These are phyloP conservation scores for Pelobates fuscus DNA, from an alignment of 2,113 vertebrate genomes.

Conservation along the genomic window DNA sequence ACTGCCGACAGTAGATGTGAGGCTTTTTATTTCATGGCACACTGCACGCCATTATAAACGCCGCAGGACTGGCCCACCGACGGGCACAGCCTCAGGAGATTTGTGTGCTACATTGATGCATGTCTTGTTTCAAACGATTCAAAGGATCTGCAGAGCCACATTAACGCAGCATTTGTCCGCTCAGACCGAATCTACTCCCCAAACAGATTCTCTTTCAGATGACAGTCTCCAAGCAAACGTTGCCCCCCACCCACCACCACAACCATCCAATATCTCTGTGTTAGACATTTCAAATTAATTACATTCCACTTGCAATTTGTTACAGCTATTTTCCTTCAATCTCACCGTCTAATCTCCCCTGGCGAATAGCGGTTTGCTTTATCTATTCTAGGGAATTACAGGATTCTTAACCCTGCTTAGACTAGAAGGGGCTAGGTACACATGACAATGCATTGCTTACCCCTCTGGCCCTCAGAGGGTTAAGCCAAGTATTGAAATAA, in stretches of 20 bases:
- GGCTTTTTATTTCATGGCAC: neutral
- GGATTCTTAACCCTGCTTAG: too few relatives aligned
- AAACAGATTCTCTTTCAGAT: too few relatives aligned
- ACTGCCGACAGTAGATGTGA: neutral
- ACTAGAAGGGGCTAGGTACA: too few relatives aligned
- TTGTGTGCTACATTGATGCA: neutral
- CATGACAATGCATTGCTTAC: too few relatives aligned
- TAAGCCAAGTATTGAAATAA: too few relatives aligned
- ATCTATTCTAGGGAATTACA: neutral
- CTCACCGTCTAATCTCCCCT: conserved; percentile 9
- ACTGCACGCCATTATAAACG: neutral
- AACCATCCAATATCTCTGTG: neutral
- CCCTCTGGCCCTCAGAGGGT: too few relatives aligned
- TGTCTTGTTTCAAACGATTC: neutral
- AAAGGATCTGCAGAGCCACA: neutral
- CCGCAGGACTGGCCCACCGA: neutral
- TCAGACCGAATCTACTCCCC: neutral
- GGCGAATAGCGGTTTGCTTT: neutral
- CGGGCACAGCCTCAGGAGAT: neutral
- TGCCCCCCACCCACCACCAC: neutral
- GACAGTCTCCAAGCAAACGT: too few relatives aligned
- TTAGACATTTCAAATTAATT: neutral
- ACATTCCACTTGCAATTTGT: fast-evolving
- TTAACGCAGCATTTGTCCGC: neutral
- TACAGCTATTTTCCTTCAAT: neutral